A percentile compares a stretch with the other conserved stretches of the same genome.
Evolutionary conservation across 2,113 vertebrate genomes (phyloP).

Genomic region (Ochotona curzoniae): DNA sequence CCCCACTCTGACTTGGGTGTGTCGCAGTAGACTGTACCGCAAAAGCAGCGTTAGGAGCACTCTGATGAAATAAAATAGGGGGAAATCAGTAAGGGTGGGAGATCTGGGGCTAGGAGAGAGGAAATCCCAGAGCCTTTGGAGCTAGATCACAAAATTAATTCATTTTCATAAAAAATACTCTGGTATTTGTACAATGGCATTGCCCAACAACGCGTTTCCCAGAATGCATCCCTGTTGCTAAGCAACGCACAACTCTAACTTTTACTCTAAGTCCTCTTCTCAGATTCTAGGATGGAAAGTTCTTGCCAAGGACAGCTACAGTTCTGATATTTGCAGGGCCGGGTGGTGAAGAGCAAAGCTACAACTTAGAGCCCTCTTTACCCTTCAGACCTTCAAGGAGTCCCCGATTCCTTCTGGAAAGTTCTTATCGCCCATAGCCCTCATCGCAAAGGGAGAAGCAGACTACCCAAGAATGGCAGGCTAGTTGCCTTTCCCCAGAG

Average conservation of each 20-base stretch:
- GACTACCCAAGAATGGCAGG: neutral
- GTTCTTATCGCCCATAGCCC: neutral
- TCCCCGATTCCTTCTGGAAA: neutral
- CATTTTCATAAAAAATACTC: too few species aligned
- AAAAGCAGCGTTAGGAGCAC: too few species aligned
- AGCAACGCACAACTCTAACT: neutral
- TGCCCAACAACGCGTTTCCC: too few species aligned
- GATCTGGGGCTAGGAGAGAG: too few species aligned
- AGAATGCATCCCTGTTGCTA: too few species aligned
- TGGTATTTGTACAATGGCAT: too few species aligned
- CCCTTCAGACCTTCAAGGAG: neutral
- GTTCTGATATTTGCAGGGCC: neutral
- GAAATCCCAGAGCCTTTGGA: too few species aligned
- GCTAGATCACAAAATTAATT: too few species aligned
- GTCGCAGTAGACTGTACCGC: too few species aligned
- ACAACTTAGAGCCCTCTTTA: fast-evolving
- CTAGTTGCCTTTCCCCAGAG: neutral
- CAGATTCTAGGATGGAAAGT: neutral
- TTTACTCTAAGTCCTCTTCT: neutral
- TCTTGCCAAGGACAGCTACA: neutral
- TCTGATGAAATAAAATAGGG: too few species aligned
- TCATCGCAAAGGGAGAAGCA: neutral
- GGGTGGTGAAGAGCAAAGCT: fast-evolving
- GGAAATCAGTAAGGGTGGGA: too few species aligned
- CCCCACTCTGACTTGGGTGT: too few species aligned